Evolutionary conservation across 2,888 invertebrate genomes (phyloP).

Genomic region (Muscina levida): DNA sequence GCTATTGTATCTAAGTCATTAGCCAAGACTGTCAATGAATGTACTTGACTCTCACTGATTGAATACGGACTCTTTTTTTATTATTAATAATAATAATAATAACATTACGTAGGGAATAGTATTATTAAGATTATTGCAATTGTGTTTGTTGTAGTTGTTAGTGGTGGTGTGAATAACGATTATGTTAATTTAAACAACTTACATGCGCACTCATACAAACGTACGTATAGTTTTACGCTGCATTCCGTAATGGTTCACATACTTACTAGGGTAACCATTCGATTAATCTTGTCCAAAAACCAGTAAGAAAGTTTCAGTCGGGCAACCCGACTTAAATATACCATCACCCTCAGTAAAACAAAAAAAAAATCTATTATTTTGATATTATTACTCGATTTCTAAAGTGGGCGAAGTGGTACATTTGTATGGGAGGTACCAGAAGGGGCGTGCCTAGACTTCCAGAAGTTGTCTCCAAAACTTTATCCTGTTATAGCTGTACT

Average conservation of each 20-base stretch:
- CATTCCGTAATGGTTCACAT: conserved; percentile 25
- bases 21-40: conserved; percentile 50
- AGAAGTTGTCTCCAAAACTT: no score
- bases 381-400: no score
- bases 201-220: conserved; percentile 30
- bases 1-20: conserved; percentile 38
- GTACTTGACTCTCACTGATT: conserved; percentile 62
- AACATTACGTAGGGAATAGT: conserved; percentile 55
- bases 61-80: conserved; percentile 59
- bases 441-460: no score
- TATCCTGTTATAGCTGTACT: no score
- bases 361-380: no score
- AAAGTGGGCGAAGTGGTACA: no score
- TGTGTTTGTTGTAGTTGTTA: conserved; percentile 31
- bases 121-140: conserved; percentile 9
- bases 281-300: no score
- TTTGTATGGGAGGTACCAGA: no score
- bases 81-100: conserved; percentile 50
- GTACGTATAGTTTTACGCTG: conserved; percentile 24
- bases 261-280: no score
- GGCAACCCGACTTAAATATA: no score
- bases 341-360: no score
- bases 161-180: conserved; percentile 53
- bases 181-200: conserved; percentile 52
- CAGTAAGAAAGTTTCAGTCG: no score